Conservation (phyloP, 1,140 invertebrate genomes). For the Nephila pilipes region DNA sequence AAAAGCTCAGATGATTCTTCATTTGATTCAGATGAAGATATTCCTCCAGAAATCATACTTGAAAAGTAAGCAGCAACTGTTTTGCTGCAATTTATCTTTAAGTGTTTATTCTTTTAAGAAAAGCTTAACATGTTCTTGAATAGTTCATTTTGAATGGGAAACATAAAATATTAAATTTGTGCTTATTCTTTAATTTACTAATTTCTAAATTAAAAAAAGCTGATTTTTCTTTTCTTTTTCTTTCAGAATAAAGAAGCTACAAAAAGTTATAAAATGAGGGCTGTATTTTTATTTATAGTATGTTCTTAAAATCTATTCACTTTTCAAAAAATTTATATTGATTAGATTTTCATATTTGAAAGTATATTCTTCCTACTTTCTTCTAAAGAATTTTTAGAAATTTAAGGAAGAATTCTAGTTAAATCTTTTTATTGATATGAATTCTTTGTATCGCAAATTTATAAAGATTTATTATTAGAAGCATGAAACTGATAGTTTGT, state of each 20-base stretch:
- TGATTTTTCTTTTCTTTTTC: not conserved
- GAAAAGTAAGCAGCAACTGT: conserved; percentile 47
- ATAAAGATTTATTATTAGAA: no score
- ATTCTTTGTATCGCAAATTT: no score
- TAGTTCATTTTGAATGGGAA: not conserved
- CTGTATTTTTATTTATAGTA: no score
- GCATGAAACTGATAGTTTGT: no score
- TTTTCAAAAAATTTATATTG: no score
- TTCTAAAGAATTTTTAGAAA: no score
- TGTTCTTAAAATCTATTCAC: no score
- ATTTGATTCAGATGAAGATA: conserved; percentile 51
- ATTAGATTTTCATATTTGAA: no score
- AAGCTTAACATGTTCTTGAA: not conserved
- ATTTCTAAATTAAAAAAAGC: no score
- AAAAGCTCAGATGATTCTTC: conserved; percentile 35
- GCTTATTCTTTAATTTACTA: not conserved
- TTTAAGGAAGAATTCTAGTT: no score
- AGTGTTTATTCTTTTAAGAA: not conserved
- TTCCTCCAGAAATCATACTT: not conserved
- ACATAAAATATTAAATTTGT: not conserved
- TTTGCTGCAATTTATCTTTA: not conserved
- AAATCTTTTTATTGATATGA: no score
- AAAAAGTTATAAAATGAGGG: conserved; percentile 9
- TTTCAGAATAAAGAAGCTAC: conserved; percentile 18
- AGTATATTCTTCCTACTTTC: no score